These are phyloP conservation scores for Acrobasis consociella DNA, from an alignment of 2,888 invertebrate species.

Conservation along the genomic window DNA sequence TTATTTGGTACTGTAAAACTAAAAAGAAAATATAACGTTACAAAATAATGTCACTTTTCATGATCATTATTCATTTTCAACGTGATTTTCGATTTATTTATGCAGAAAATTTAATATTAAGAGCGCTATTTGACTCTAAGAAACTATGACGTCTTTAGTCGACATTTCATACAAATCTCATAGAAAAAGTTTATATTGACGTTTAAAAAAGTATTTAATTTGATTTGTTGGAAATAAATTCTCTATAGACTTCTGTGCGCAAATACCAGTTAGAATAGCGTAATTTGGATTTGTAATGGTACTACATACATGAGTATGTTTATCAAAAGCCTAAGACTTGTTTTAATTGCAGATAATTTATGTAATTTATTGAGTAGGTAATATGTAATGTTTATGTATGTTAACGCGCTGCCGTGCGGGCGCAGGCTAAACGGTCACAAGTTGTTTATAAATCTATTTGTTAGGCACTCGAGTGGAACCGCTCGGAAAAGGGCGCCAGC, in stretches of 20 bases:
- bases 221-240: too few species aligned
- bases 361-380: conserved; percentile 80
- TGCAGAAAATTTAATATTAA: too few species aligned
- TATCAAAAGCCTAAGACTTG: conserved; percentile 79
- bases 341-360: conserved; percentile 81
- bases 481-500: conserved; percentile 1
- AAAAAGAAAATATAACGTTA: too few species aligned
- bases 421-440: conserved; percentile 42
- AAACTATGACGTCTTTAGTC: too few species aligned
- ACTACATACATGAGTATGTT: conserved; percentile 54
- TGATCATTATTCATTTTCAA: too few species aligned
- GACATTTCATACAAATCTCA: too few species aligned
- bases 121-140: too few species aligned
- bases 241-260: neutral
- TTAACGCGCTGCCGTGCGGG: conserved; percentile 55
- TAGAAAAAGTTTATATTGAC: too few species aligned
- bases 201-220: too few species aligned
- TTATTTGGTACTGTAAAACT: too few species aligned
- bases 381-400: conserved; percentile 63
- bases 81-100: too few species aligned
- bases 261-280: conserved; percentile 32
- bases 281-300: conserved; percentile 42
- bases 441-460: conserved; percentile 31
- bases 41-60: too few species aligned
- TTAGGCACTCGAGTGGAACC: neutral